Percentiles rank a stretch among this genome's conserved stretches.
These are phyloP conservation scores for Corythoichthys intestinalis DNA, from an alignment of 2,113 vertebrate species.

Conservation along the genomic window DNA sequence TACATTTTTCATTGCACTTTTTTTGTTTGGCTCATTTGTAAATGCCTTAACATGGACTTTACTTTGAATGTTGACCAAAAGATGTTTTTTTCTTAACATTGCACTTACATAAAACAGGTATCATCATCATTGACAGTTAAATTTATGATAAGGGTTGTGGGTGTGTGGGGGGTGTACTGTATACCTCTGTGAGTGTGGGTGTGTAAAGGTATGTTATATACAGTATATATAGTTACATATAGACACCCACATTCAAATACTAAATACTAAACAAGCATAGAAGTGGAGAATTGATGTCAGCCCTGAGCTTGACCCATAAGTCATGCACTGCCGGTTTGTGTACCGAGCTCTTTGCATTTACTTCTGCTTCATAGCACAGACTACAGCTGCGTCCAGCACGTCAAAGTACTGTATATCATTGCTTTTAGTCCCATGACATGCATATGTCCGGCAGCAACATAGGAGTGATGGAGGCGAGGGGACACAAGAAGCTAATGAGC, in stretches of 20 bases:
- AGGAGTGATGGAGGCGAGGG: conserved; percentile 30
- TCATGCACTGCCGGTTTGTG: not conserved
- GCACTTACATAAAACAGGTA: not conserved
- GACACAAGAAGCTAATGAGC: conserved; percentile 25
- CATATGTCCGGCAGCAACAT: conserved; percentile 43
- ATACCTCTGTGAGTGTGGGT: too few species aligned
- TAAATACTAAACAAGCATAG: not conserved
- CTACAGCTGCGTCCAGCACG: conserved; percentile 39
- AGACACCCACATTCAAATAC: too few species aligned
- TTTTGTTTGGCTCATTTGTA: not conserved
- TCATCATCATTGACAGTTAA: not conserved
- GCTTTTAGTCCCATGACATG: conserved; percentile 38
- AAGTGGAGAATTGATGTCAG: not conserved
- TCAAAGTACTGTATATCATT: conserved; percentile 43
- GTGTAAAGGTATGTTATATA: too few species aligned
- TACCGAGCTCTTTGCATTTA: conserved; percentile 29
- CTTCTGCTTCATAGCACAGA: conserved; percentile 45
- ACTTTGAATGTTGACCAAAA: not conserved
- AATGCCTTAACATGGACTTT: not conserved
- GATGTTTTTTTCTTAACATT: not conserved
- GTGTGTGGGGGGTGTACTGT: too few species aligned
- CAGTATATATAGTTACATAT: too few species aligned
- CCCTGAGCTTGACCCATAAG: conserved; percentile 16
- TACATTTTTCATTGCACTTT: not conserved
- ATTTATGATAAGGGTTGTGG: too few species aligned